Evolutionary conservation across 2,797 vertebrate genomes (phyloP).

Genomic region (Iguana delicatissima): DNA sequence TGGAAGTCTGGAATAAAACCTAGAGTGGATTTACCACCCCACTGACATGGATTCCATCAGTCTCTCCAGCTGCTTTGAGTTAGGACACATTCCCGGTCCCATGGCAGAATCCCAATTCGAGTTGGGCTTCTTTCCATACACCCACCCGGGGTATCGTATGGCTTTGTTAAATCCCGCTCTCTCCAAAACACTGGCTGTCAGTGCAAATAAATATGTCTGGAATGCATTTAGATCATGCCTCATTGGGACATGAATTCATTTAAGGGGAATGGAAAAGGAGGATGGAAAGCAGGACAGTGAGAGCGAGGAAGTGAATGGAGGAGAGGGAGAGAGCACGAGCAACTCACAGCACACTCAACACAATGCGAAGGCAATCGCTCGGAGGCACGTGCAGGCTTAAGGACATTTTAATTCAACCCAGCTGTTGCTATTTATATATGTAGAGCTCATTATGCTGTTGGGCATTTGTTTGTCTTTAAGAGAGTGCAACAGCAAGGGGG

Average conservation of each 20-base stretch:
- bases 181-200: conserved; percentile 51
- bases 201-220: conserved; percentile 31
- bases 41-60: too few relatives aligned
- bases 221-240: conserved; percentile 35
- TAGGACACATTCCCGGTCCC: neutral
- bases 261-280: conserved; percentile 31
- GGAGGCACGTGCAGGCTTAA: conserved; percentile 24
- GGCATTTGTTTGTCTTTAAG: conserved; percentile 11
- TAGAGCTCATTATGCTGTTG: conserved; percentile 12
- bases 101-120: neutral
- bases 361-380: neutral
- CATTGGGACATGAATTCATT: conserved; percentile 34
- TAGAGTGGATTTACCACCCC: too few relatives aligned
- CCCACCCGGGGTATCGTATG: conserved; percentile 32
- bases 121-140: neutral
- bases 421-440: conserved; percentile 34
- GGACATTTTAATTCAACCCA: conserved; percentile 46
- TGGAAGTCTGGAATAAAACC: too few relatives aligned
- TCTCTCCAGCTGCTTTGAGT: neutral
- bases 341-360: neutral
- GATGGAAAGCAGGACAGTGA: rapidly evolving
- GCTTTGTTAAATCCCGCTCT: neutral
- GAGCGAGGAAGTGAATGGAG: neutral
- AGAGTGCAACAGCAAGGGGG: neutral
- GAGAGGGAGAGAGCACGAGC: neutral